Evolutionary conservation across 2,888 invertebrate species (phyloP).

Genomic region (Resseliella maxima): DNA sequence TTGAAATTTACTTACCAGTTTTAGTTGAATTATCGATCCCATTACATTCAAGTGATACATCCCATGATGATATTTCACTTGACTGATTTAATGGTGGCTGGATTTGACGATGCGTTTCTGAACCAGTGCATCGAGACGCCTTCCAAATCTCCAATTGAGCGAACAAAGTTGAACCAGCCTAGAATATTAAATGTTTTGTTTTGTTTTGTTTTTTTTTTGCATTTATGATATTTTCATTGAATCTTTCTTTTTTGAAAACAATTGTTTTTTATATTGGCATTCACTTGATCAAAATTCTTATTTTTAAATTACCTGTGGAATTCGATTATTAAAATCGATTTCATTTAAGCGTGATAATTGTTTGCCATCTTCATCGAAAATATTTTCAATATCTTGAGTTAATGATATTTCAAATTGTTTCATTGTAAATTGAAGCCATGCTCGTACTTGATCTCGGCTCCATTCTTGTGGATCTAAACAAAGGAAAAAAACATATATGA

Average conservation of each 20-base stretch:
- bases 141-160: conserved; percentile 94
- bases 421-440: conserved; percentile 90
- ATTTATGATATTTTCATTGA: too few species aligned
- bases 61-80: neutral
- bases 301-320: conserved; percentile 77
- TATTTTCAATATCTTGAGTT: conserved; percentile 78
- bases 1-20: neutral
- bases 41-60: conserved; percentile 2
- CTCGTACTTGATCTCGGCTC: conserved; percentile 85
- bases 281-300: conserved; percentile 37
- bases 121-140: conserved; percentile 71
- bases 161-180: conserved; percentile 87
- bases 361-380: conserved; percentile 84
- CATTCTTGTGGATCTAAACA: conserved; percentile 86
- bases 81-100: conserved; percentile 64
- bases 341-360: conserved; percentile 81
- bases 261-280: conserved; percentile 17
- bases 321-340: conserved; percentile 85
- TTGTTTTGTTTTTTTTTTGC: too few species aligned
- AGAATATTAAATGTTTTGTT: conserved; percentile 58
- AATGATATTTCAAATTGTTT: conserved; percentile 82
- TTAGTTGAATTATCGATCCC: neutral
- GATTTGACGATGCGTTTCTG: conserved; percentile 63
- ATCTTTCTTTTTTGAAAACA: neutral
- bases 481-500: neutral